phyloP scores from a whole-genome alignment of 2,797 vertebrate species.

The Cuniculus paca region DNA sequence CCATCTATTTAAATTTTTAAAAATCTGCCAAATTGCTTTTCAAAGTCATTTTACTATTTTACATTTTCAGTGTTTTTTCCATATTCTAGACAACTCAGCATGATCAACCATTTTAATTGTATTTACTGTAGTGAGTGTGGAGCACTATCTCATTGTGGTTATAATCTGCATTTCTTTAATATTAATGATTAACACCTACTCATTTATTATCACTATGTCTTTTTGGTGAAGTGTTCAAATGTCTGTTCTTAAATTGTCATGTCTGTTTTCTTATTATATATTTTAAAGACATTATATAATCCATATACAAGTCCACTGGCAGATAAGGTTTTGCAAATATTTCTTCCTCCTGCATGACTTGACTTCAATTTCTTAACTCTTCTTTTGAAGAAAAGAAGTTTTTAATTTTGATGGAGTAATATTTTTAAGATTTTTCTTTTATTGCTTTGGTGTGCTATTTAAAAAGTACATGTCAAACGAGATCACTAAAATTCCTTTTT shows the following conservation, averaged over 20 bases:
- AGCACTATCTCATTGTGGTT: not conserved
- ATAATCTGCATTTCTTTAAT: not conserved
- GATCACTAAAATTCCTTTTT: not conserved
- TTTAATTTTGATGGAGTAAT: not conserved
- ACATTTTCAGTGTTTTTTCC: not conserved
- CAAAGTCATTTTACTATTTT: not conserved
- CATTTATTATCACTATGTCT: not conserved
- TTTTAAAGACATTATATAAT: not conserved
- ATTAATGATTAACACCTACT: not conserved
- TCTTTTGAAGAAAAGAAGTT: not conserved
- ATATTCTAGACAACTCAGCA: not conserved
- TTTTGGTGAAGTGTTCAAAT: not conserved
- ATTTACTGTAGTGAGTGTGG: not conserved
- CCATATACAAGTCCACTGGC: not conserved
- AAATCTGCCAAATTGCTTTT: not conserved
- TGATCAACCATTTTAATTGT: not conserved
- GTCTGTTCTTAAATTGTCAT: not conserved
- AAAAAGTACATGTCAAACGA: not conserved
- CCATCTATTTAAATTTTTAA: not conserved
- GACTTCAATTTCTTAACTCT: slow-evolving; percentile 10
- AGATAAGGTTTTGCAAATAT: not conserved
- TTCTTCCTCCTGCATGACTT: not conserved
- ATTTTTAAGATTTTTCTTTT: not conserved
- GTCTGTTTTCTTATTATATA: not conserved
- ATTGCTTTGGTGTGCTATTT: not conserved